Base-by-base conservation (phyloP, 2,797 vertebrate genomes). In the Otolemur crassicaudatus region DNA sequence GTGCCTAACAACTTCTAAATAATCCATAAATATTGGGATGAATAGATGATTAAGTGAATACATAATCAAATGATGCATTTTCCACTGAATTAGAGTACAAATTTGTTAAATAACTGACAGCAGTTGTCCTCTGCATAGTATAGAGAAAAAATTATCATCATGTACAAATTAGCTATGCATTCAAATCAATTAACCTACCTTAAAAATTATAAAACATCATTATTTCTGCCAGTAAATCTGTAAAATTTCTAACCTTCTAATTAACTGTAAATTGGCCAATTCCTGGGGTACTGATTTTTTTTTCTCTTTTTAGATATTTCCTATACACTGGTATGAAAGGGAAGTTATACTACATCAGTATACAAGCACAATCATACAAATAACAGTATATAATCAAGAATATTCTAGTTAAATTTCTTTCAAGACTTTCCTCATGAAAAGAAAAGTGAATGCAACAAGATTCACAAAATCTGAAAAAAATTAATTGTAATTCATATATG, bases 401-500 rank as follows among this genome's bases (percentile, higher is more conserved):
- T 77, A 80, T n/a, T 82, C 40, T 53, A 56, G 34, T 60, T 72
- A 65, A 49, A 86, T 73, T 82, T 58, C 76, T 93, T 91, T 88
- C 27, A 84, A 70, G 17, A 81, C 4, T 20, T 81, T 25, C 11
- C 7, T 40, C 80, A 40, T 73, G 29, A 82, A 93, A 73, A 72
- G 90, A 95, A 97, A 98, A 97, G 95, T 93, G 93, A 69, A 90
- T 98, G 95, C 94, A 94, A 79, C 75, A 22, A 65, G 10, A 31
- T 60, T 12, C 37, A 88, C 94, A 56, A 83, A 97, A 94, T 87
- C 12, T 92, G 2, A 81, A 84, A 73, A 73, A 94, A 61, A 85
- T 86, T 65, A 97, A 98, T 81, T 94, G 88, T 96, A 97, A 93
- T 97, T 97, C 93, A 0, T 85, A 90, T 88, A 98, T 97, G 34